Percentiles rank a stretch among this genome's conserved stretches.
phyloP scores from a whole-genome alignment of 2,797 vertebrate species.

The Enteromius anoplus region DNA sequence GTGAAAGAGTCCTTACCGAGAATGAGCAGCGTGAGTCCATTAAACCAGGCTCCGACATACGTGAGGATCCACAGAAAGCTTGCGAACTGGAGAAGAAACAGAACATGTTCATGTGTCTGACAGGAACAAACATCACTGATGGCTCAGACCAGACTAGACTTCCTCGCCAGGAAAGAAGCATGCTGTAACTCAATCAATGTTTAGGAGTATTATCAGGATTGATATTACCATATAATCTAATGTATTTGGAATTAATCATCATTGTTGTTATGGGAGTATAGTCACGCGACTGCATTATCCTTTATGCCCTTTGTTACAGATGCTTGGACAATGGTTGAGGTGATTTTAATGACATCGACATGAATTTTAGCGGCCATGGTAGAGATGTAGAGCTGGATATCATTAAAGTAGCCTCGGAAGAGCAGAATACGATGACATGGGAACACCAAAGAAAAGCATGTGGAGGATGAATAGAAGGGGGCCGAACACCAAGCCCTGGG shows the following conservation, averaged over 20 bases:
- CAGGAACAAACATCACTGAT: background rate
- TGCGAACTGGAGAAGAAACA: constrained; percentile 80
- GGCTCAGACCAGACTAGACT: background rate
- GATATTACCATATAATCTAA: background rate
- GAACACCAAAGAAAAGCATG: background rate
- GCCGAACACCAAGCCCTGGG: background rate
- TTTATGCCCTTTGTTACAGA: background rate
- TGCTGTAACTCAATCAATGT: background rate
- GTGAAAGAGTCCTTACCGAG: constrained; percentile 81
- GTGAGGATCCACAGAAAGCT: constrained; percentile 98
- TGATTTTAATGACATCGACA: background rate
- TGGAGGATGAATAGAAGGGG: background rate
- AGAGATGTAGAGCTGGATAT: background rate
- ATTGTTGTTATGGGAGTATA: background rate
- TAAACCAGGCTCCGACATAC: constrained; percentile 96
- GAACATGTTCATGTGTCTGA: background rate
- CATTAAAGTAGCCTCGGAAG: background rate
- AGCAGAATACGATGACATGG: background rate
- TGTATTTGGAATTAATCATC: background rate
- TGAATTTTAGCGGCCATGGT: background rate
- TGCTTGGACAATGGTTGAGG: background rate
- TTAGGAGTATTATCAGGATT: background rate
- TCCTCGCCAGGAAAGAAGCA: too few species aligned
- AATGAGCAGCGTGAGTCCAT: constrained; percentile 94
- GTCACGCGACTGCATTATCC: background rate